Conservation (phyloP, 2,888 invertebrate species). For the Chorisops tibialis region DNA sequence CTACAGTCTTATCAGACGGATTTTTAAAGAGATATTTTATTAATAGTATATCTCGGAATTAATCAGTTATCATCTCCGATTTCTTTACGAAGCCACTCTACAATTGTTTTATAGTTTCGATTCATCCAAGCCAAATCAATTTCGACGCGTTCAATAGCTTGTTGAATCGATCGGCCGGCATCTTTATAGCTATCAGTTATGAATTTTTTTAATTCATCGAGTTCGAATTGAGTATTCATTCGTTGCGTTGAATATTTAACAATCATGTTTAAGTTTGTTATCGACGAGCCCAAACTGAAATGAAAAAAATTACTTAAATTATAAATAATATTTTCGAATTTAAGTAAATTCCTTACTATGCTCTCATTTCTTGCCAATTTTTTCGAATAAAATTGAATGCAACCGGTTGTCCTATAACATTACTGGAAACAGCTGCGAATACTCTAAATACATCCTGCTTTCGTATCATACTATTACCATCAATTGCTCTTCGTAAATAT, state of each 20-base stretch:
- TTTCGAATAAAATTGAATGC: conserved; percentile 74
- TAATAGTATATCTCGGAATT: not conserved
- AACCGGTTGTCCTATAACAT: conserved; percentile 76
- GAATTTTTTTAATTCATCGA: conserved; percentile 72
- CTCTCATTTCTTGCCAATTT: conserved; percentile 68
- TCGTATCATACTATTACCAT: conserved; percentile 71
- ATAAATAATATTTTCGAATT: not conserved
- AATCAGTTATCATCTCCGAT: conserved; percentile 1
- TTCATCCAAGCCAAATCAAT: conserved; percentile 84
- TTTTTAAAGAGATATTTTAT: not conserved
- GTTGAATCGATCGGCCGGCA: conserved; percentile 71
- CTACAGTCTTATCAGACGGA: conserved; percentile 20
- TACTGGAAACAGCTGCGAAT: conserved; percentile 71
- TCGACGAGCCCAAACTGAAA: conserved; percentile 67
- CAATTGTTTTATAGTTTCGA: conserved; percentile 68
- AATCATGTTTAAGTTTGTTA: conserved; percentile 66
- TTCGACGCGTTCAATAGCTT: conserved; percentile 75
- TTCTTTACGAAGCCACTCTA: conserved; percentile 63
- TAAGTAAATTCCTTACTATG: conserved; percentile 79
- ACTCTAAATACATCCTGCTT: conserved; percentile 79
- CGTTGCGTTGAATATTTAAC: conserved; percentile 69
- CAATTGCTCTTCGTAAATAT: conserved; percentile 71
- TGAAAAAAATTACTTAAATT: not conserved
- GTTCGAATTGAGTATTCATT: conserved; percentile 71
- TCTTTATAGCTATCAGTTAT: conserved; percentile 62